Base-by-base conservation (phyloP, 2,797 vertebrate species). In the Oreonectes daqikongensis region DNA sequence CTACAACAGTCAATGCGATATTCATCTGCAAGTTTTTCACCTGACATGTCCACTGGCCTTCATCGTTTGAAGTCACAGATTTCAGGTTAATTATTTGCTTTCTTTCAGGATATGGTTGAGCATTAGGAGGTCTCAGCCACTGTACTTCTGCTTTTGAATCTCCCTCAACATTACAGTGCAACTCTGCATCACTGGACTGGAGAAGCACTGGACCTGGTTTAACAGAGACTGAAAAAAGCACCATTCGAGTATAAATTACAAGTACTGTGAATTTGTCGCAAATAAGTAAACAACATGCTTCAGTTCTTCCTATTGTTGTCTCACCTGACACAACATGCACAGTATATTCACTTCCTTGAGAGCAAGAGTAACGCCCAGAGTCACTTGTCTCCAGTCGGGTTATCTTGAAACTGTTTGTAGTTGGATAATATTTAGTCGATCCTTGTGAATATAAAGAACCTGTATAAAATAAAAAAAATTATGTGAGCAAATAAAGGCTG, bases 381-480 rank as follows among this genome's bases (percentile, higher is more conserved):
- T 87, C 83, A 6, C 0, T 1, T 20, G 0, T 9, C 15, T 53
- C 6, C 66, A 83, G 20, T 1, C 2, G 1, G 0, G 1, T 1
- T 32, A 87, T 32, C 1, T 1, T 5, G 17, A 87, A 18, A 17
- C 0, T 0, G 7, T 1, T 15, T n/a, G 24, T 22, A 2, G 0
- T 0, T 2, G 11, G 0, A 0, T 0, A 2, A 24, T 55, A 20
- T 26, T 59, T 59, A 9, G n/a, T 55, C 12, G 15, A 15, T 74
- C 59, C 40, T 79, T 0, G 0, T 0, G 1, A 0, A 0, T 32
- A n/a, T 2, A 1, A 0, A 0, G 0, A 0, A 14, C 74, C 81
- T 85, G 24, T 17, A 65, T 46, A 77, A 71, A 69, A n/a, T n/a
- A n/a, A n/a, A n/a, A n/a, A n/a, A n/a, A n/a, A n/a, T n/a, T n/a